Evolutionary conservation across 2,888 invertebrate species (phyloP).

Genomic region (Xanthia togata): DNA sequence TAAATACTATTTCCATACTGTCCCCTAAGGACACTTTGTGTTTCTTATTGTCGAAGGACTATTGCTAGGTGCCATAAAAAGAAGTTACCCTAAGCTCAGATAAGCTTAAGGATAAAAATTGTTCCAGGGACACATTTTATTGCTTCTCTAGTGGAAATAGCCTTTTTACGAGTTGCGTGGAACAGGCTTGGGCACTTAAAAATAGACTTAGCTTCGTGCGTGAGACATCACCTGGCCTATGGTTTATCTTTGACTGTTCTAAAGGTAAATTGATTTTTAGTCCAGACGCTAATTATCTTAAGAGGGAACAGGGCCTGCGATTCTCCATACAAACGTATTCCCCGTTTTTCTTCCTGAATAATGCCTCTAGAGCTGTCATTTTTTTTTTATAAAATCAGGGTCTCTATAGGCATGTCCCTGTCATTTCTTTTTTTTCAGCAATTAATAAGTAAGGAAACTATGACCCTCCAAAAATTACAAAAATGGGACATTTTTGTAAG

Average conservation of each 20-base stretch:
- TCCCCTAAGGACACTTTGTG: conserved; percentile 68
- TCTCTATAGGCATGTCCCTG: too few species aligned
- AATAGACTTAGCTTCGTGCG: conserved; percentile 67
- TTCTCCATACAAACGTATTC: too few species aligned
- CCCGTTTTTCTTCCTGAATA: too few species aligned
- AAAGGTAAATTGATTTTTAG: conserved; percentile 37
- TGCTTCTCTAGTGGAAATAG: conserved; percentile 75
- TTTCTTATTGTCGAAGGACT: conserved; percentile 73
- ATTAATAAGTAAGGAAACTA: too few species aligned
- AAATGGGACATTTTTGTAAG: too few species aligned
- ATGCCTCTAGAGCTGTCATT: too few species aligned
- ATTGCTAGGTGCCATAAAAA: conserved; percentile 69
- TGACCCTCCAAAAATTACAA: too few species aligned
- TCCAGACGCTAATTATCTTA: conserved; percentile 14
- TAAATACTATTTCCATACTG: conserved; percentile 65
- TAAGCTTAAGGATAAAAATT: conserved; percentile 73
- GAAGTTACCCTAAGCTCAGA: conserved; percentile 72
- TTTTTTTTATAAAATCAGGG: too few species aligned
- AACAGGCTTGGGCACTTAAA: conserved; percentile 69
- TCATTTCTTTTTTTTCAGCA: too few species aligned
- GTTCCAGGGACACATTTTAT: conserved; percentile 77
- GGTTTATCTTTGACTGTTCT: conserved; percentile 26
- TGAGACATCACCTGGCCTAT: conserved; percentile 33
- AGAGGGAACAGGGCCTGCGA: too few species aligned
- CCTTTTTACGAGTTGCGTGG: conserved; percentile 76